Percentiles rank a stretch among this genome's conserved stretches.
Conservation (phyloP, 2,888 invertebrate genomes). For the Ectemnius lituratus region DNA sequence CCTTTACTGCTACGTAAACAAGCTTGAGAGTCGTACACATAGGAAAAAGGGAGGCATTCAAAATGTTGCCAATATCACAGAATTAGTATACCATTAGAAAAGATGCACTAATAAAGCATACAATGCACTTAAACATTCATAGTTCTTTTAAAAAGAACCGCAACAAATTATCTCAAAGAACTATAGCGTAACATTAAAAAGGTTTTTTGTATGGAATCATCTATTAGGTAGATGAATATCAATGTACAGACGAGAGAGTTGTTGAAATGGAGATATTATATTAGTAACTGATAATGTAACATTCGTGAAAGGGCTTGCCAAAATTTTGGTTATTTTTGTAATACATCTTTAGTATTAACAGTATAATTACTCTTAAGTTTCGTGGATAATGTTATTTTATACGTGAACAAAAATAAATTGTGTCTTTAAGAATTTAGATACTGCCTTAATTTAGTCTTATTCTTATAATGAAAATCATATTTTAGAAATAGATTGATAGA, state of each 20-base stretch:
- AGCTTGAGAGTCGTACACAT: too few relatives aligned
- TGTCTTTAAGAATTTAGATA: constrained; percentile 21
- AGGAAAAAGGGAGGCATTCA: too few relatives aligned
- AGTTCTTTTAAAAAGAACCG: too few relatives aligned
- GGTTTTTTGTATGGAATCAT: constrained; percentile 40
- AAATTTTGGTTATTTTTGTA: constrained; percentile 25
- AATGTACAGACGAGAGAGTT: constrained; percentile 35
- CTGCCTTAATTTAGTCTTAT: too few relatives aligned
- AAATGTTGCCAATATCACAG: too few relatives aligned
- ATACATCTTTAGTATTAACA: constrained; percentile 28
- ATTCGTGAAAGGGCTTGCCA: constrained; percentile 17
- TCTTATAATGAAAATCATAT: too few relatives aligned
- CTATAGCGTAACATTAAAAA: constrained; percentile 38
- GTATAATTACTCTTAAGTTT: constrained; percentile 30
- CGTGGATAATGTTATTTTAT: constrained; percentile 49
- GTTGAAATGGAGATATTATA: constrained; percentile 26
- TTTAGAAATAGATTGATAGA: too few relatives aligned
- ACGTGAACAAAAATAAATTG: constrained; percentile 53
- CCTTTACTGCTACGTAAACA: too few relatives aligned
- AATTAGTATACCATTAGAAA: too few relatives aligned
- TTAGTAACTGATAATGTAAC: constrained; percentile 36
- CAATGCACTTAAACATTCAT: too few relatives aligned
- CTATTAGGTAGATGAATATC: constrained; percentile 35
- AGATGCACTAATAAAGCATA: too few relatives aligned
- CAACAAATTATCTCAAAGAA: not conserved